Percentiles rank a stretch among this genome's conserved stretches.
Evolutionary conservation across 2,113 vertebrate species (phyloP).

Genomic region (Etia nguti): DNA sequence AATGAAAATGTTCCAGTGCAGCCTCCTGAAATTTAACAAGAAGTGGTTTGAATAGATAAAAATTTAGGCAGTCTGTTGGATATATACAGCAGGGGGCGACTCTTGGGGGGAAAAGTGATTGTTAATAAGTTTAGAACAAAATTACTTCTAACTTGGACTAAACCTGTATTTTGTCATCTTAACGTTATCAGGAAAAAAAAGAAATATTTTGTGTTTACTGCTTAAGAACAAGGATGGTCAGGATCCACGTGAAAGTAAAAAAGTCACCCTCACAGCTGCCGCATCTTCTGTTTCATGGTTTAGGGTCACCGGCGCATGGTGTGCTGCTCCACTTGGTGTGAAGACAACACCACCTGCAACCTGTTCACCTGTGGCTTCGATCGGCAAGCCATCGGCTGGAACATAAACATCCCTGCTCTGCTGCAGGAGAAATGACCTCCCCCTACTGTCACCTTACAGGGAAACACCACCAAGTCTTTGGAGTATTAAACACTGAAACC

Average conservation of each 20-base stretch:
- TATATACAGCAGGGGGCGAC: not conserved
- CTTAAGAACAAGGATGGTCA: not conserved
- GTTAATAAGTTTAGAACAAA: not conserved
- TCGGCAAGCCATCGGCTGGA: conserved; percentile 97
- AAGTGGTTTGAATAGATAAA: not conserved
- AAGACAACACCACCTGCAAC: conserved; percentile 90
- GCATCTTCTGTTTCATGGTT: not conserved
- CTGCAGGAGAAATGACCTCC: conserved; percentile 88
- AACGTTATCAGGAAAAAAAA: not conserved
- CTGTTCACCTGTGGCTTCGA: conserved; percentile 96
- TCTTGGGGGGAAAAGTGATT: not conserved
- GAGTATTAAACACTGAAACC: not conserved
- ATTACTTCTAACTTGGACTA: not conserved
- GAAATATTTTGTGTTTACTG: not conserved
- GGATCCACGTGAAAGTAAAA: not conserved
- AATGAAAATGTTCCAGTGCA: not conserved
- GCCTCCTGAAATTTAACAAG: not conserved
- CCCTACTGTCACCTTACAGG: not conserved
- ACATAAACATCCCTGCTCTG: conserved; percentile 94
- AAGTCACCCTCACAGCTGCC: fast-evolving
- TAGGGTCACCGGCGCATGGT: conserved; percentile 98
- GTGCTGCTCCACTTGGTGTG: conserved; percentile 91
- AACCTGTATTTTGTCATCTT: not conserved
- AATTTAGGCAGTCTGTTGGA: not conserved
- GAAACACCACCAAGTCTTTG: not conserved